Evolutionary conservation across 1,140 invertebrate genomes (phyloP), one percentile per base, ranked within the genome.

Genomic region (Drosophila baimaii): DNA sequence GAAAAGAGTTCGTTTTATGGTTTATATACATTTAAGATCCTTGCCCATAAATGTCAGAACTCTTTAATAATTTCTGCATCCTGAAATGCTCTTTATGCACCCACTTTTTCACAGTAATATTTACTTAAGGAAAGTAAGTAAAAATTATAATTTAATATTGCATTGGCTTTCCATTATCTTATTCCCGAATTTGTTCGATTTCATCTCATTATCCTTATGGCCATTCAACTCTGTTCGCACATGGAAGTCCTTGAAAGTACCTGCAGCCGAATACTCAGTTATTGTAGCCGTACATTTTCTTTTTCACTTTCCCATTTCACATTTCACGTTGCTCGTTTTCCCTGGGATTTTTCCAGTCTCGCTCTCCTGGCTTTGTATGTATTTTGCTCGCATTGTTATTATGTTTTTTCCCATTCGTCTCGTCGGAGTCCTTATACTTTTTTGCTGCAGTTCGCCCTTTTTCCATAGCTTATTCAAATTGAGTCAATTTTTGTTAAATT

Each of bases 401-500:
- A 69, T 65, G 27, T 62, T 43, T 55, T 55, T 46, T 46, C 31
- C 29, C 59, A 58, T 44, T 66, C 73, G 51, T 51, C 27, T 72
- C 35, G 29, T 63, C 43, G 37, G 17, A 51, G 27, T 47, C 51
- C 19, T 8, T 21, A 5, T 15, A 21, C 56, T 31, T 39, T 44
- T 31, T 19, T 35, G 35, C 25, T 57, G 58, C 44, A 46, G 73
- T 23, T 51, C 47, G 62, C 41, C 47, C 54, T 15, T 33, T 62
- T 66, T 58, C 47, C 49, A 54, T 61, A 49, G 80, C 80, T 88
- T 88, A 88, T 89, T 88, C 84, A 89, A 88, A 89, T 89, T 89
- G 77, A 88, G 59, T 89, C 72, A 88, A 88, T 88, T 88, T 88
- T 89, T 89, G 83, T 88, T 89, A 81, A 88, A 88, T 88, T 88